Base-by-base conservation (phyloP, 2,797 vertebrate species). In the Neomorphus geoffroyi region DNA sequence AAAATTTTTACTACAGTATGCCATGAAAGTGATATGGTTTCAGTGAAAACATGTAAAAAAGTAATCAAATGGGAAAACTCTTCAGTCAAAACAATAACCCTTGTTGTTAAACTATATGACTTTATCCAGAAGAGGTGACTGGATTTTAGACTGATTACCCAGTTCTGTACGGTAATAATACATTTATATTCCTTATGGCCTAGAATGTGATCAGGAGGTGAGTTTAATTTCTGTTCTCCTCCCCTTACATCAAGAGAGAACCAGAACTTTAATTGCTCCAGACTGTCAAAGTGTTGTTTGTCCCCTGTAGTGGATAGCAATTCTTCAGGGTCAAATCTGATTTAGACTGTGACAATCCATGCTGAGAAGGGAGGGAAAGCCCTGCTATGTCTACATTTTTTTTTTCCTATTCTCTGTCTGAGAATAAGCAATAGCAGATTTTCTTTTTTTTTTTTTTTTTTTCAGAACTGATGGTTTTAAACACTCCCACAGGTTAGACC, bases 251-350 rank as follows among this genome's bases (percentile, higher is more conserved):
- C 30, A 61, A 43, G 12, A 32, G 12, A 50, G 23, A 27, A 23
- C 7, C 18, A 50, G 11, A 64, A 33, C 13, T 19, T 48, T 9
- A 11, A 15, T 9, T 14, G 51, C 60, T 67, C 26, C 51, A 50
- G 37, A 5, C 21, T 15, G 13, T 9, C 2, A 1, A 73, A 48
- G 54, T 2, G 0, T 8, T 24, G n/a, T n/a, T n/a, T n/a, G n/a
- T n/a, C n/a, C n/a, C n/a, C n/a, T n/a, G n/a, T n/a, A n/a, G n/a
- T 2, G 19, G n/a, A 62, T 0, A 27, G 23, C 24, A 33, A 50
- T 21, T 50, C 35, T 48, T n/a, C 35, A 56, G 27, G 23, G 35
- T 26, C 41, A 74, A 54, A 41, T 15, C 54, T 27, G 33, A 30
- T 26, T 39, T 23, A 12, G n/a, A 13, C 19, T 37, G 21, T 35